These are phyloP conservation scores for Heliconius ethilla DNA, from an alignment of 2,888 invertebrate genomes.

Conservation along the genomic window DNA sequence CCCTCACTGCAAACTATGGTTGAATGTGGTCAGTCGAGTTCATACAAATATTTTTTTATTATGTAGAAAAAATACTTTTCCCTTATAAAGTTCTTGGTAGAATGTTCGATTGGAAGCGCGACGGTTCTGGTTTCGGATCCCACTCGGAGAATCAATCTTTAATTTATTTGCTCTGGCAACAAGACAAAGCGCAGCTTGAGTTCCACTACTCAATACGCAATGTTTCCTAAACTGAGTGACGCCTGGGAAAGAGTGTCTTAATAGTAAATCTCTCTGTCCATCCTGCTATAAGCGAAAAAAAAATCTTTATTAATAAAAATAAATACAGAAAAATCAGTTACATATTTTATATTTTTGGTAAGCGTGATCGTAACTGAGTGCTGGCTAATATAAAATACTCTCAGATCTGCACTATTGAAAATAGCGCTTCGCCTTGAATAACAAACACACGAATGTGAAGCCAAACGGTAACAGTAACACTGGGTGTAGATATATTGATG, in stretches of 20 bases:
- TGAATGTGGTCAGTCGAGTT: no score
- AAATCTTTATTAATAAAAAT: background rate
- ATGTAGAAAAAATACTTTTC: no score
- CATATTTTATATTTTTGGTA: background rate
- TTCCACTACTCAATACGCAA: no score
- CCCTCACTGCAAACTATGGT: no score
- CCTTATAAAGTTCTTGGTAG: no score
- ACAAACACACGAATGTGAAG: background rate
- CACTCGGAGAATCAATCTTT: no score
- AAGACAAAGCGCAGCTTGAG: no score
- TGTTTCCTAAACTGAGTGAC: background rate
- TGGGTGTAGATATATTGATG: no score
- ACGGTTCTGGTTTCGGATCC: background rate
- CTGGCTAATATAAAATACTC: conserved; percentile 9
- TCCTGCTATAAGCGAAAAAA: background rate
- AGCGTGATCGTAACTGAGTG: background rate
- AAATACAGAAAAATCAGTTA: background rate
- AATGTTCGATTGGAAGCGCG: background rate
- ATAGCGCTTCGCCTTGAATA: background rate
- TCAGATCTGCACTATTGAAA: conserved; percentile 2
- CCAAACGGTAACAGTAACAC: background rate
- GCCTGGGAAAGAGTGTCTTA: background rate
- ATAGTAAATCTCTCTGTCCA: no score
- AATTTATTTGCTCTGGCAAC: no score
- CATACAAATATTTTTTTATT: no score